Evolutionary conservation across 1,140 invertebrate species (phyloP).

Genomic region (Lepidurus couesii): DNA sequence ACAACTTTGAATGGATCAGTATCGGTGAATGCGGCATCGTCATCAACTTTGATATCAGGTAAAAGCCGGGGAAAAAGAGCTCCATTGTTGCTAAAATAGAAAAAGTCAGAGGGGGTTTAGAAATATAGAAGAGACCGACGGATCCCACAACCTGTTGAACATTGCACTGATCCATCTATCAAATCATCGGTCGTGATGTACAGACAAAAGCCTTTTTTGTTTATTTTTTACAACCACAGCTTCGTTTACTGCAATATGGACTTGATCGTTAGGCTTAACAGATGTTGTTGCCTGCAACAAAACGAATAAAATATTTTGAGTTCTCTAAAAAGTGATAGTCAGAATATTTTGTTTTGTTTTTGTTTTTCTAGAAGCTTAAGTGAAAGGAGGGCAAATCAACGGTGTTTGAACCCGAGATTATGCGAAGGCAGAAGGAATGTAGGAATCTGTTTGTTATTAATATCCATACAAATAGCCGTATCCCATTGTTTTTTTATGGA

Average conservation of each 20-base stretch:
- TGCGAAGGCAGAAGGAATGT: not conserved
- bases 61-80: not conserved
- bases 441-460: not conserved
- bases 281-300: no score
- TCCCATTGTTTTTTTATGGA: no score
- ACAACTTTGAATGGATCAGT: not conserved
- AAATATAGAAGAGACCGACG: constrained; percentile 3
- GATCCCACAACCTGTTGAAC: not conserved
- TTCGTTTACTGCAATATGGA: not conserved
- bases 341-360: no score
- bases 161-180: not conserved
- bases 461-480: no score
- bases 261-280: no score
- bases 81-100: not conserved
- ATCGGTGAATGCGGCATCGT: not conserved
- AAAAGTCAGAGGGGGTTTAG: not conserved
- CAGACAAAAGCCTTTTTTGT: not conserved
- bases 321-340: no score
- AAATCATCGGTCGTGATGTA: not conserved
- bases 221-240: not conserved
- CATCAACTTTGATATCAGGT: not conserved
- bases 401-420: not conserved
- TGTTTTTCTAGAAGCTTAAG: no score
- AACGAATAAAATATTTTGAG: no score
- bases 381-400: not conserved